These are phyloP conservation scores for Prosapia bicincta DNA, from an alignment of 2,888 invertebrate species.

Conservation along the genomic window DNA sequence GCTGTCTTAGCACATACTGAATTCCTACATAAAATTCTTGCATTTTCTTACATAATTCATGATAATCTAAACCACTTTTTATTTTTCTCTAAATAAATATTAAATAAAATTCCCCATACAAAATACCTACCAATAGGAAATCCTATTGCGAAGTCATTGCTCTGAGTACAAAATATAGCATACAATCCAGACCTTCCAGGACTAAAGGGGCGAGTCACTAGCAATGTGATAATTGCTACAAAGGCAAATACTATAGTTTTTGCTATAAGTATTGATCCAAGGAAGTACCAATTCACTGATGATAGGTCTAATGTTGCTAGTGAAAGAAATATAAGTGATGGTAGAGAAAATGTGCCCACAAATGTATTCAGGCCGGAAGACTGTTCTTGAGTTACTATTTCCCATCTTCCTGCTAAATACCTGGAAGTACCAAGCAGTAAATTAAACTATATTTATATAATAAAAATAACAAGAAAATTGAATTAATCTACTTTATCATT, in stretches of 20 bases:
- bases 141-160: conserved; percentile 96
- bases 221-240: conserved; percentile 70
- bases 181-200: conserved; percentile 84
- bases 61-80: too few relatives aligned
- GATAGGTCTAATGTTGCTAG: conserved; percentile 79
- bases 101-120: too few relatives aligned
- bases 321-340: conserved; percentile 87
- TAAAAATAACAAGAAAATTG: too few relatives aligned
- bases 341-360: conserved; percentile 90
- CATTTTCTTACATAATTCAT: too few relatives aligned
- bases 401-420: conserved; percentile 79
- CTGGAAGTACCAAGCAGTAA: conserved; percentile 51
- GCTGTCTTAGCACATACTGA: too few relatives aligned
- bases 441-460: too few relatives aligned
- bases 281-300: conserved; percentile 86
- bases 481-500: too few relatives aligned
- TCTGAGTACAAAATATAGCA: conserved; percentile 94
- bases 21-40: too few relatives aligned
- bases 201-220: conserved; percentile 66
- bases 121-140: conserved; percentile 76
- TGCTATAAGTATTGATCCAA: conserved; percentile 78
- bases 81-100: too few relatives aligned
- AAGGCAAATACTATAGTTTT: conserved; percentile 81
- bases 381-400: conserved; percentile 76
- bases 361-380: conserved; percentile 88